These are phyloP conservation scores for Psittacula derbiana DNA, from an alignment of 2,797 vertebrate species.

Conservation along the genomic window DNA sequence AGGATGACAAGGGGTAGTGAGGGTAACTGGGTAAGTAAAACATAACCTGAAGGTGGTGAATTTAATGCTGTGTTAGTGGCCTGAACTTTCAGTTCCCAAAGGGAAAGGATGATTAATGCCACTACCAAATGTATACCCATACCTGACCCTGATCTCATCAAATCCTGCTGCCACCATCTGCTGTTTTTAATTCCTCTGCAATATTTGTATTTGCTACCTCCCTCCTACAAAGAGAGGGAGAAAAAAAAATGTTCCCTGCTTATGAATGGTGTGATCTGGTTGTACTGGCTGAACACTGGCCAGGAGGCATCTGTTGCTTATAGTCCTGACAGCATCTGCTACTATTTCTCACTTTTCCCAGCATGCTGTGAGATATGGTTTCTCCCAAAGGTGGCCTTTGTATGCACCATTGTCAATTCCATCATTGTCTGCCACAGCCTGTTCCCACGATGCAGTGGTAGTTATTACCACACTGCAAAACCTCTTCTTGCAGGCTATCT, in stretches of 20 bases:
- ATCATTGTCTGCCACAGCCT: constrained; percentile 87
- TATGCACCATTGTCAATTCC: constrained; percentile 89
- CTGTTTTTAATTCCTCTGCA: constrained; percentile 81
- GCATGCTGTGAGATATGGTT: constrained; percentile 87
- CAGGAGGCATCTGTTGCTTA: constrained; percentile 88
- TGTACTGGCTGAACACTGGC: constrained; percentile 79
- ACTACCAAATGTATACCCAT: constrained; percentile 73
- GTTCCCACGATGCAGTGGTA: constrained; percentile 91
- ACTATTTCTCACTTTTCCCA: constrained; percentile 91
- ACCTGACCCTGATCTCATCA: constrained; percentile 80
- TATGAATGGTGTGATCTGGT: constrained; percentile 74
- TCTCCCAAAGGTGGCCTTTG: constrained; percentile 93
- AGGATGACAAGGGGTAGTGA: constrained; percentile 45
- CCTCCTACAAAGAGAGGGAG: constrained; percentile 70
- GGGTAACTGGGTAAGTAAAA: constrained; percentile 68
- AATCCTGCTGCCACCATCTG: constrained; percentile 81
- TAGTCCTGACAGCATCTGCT: constrained; percentile 93
- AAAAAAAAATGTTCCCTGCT: constrained; percentile 62
- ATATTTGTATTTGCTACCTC: constrained; percentile 76
- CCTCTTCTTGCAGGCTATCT: constrained; percentile 70
- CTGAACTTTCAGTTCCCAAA: constrained; percentile 66
- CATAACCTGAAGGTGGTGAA: constrained; percentile 69
- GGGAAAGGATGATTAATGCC: constrained; percentile 73
- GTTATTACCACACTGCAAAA: constrained; percentile 73
- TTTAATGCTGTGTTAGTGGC: constrained; percentile 59